phyloP scores from a whole-genome alignment of 2,113 vertebrate species.

The Uropsilus gracilis region DNA sequence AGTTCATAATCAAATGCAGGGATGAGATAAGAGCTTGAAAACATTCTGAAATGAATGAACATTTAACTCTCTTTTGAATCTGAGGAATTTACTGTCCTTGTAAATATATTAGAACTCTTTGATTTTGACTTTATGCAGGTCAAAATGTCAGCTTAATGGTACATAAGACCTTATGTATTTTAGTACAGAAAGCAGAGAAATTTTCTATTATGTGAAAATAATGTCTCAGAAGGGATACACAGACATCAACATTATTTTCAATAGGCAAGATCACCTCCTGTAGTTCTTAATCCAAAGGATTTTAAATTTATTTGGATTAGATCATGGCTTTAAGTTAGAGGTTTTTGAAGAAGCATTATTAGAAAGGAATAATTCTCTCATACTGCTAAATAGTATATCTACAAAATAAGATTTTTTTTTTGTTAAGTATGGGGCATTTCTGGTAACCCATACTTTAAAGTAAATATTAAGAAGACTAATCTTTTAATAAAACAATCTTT shows the following conservation, averaged over 20 bases:
- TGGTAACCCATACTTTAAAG: background rate
- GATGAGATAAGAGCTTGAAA: background rate
- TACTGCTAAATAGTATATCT: background rate
- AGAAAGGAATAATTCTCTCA: background rate
- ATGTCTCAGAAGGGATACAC: background rate
- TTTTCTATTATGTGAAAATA: background rate
- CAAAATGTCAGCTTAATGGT: background rate
- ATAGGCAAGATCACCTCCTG: background rate
- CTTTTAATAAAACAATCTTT: background rate
- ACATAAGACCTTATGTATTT: background rate
- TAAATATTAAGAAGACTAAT: background rate
- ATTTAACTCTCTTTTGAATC: background rate
- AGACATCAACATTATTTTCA: background rate
- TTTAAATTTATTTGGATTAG: constrained; percentile 1
- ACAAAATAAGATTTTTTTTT: background rate
- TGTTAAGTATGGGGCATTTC: background rate
- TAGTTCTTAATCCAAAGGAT: background rate
- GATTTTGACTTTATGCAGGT: constrained; percentile 4
- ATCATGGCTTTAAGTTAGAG: background rate
- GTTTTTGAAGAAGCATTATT: background rate
- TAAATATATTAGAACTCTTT: background rate
- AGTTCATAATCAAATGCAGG: background rate
- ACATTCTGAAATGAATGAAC: background rate
- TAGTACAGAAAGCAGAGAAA: background rate
- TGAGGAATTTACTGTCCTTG: background rate